phyloP scores from a whole-genome alignment of 2,797 vertebrate species.

The Oreochromis mossambicus region DNA sequence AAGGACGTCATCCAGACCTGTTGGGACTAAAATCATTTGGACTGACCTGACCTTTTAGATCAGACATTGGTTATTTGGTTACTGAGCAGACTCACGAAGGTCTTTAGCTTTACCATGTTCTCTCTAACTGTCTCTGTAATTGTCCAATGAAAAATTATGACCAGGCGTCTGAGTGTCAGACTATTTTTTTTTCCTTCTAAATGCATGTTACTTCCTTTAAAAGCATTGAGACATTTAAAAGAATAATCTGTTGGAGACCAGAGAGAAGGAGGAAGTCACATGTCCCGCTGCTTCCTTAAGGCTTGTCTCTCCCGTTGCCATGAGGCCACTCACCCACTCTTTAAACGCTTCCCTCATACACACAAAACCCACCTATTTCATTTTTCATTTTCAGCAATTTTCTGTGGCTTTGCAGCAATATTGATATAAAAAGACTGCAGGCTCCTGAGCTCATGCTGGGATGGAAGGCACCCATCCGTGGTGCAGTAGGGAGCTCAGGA shows the following conservation, averaged over 20 bases:
- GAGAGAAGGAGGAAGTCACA: conserved; percentile 6
- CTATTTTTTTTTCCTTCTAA: neutral
- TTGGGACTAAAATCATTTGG: neutral
- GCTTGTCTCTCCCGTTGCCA: conserved; percentile 30
- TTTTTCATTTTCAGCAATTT: conserved; percentile 59
- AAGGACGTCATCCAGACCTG: neutral
- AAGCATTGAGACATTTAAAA: conserved; percentile 6
- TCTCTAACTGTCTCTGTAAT: neutral
- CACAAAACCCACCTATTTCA: conserved; percentile 42
- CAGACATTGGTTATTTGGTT: neutral
- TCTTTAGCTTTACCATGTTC: neutral
- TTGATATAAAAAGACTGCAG: conserved; percentile 39
- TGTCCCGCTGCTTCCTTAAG: conserved; percentile 37
- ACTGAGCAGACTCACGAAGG: neutral
- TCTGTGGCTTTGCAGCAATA: conserved; percentile 52
- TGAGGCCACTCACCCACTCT: conserved; percentile 33
- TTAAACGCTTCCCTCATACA: conserved; percentile 20
- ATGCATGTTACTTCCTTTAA: conserved; percentile 12
- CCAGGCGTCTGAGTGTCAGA: neutral
- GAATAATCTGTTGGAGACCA: neutral
- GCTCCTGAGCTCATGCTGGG: conserved; percentile 1
- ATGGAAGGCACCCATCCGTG: conserved; percentile 25
- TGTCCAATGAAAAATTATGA: neutral
- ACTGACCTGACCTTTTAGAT: neutral
- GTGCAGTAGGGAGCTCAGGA: neutral